phyloP scores from a whole-genome alignment of 2,797 vertebrate species.

The Falco concolor region DNA sequence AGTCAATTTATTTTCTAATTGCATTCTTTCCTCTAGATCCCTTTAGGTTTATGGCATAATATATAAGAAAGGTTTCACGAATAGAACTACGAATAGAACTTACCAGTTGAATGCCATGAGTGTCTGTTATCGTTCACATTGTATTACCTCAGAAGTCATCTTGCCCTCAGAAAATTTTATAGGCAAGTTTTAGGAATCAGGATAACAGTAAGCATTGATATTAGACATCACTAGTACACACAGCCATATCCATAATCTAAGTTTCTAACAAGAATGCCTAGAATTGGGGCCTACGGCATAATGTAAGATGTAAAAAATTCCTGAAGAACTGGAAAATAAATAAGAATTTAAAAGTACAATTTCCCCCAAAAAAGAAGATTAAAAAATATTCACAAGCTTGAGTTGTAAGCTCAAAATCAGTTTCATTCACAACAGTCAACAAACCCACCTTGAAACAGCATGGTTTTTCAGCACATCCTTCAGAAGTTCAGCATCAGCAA shows the following conservation, averaged over 20 bases:
- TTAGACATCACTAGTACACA: background rate
- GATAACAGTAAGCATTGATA: background rate
- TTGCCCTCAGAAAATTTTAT: background rate
- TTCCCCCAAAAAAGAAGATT: background rate
- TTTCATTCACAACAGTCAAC: background rate
- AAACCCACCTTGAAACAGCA: constrained; percentile 92
- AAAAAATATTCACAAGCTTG: background rate
- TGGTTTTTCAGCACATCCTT: constrained; percentile 99
- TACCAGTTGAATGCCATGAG: background rate
- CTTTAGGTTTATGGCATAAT: background rate
- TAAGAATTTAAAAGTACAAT: background rate
- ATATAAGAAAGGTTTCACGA: background rate
- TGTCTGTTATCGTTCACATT: background rate
- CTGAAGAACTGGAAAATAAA: background rate
- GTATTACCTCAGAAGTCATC: background rate
- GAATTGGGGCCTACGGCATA: background rate
- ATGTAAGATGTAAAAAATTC: background rate
- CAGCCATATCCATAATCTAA: background rate
- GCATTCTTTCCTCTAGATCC: background rate
- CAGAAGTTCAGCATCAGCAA: constrained; percentile 97
- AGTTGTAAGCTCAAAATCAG: background rate
- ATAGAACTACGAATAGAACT: background rate
- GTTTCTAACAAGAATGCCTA: background rate
- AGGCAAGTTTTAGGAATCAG: background rate
- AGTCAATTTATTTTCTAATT: background rate